phyloP scores from a whole-genome alignment of 2,797 vertebrate species.

The Neomorphus geoffroyi region DNA sequence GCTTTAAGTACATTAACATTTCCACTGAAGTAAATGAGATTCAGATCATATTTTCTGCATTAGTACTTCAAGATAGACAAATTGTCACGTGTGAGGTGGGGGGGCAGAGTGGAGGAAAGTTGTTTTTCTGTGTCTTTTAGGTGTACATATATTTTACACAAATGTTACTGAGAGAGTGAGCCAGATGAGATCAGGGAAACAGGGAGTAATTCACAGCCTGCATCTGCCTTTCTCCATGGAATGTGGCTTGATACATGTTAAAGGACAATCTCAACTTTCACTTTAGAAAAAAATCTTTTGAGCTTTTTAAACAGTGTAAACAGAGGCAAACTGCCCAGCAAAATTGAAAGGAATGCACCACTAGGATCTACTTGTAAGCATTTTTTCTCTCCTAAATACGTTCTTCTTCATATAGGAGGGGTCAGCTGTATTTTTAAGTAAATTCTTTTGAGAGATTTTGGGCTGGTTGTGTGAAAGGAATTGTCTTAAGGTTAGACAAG shows the following conservation, averaged over 20 bases:
- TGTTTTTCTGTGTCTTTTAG: background rate
- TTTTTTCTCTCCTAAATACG: background rate
- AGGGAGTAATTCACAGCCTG: background rate
- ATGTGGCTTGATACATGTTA: background rate
- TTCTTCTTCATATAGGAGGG: background rate
- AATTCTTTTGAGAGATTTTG: background rate
- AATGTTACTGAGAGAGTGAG: background rate
- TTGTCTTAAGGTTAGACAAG: background rate
- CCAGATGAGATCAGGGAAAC: constrained; percentile 10
- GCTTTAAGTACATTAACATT: background rate
- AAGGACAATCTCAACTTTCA: background rate
- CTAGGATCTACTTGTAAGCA: background rate
- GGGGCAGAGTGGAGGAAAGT: background rate
- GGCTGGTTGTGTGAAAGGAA: background rate
- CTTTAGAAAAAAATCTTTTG: background rate
- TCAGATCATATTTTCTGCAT: constrained; percentile 21
- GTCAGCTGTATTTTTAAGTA: background rate
- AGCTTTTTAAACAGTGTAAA: constrained; percentile 33
- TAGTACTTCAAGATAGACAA: background rate
- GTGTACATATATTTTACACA: background rate
- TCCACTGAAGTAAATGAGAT: constrained; percentile 14
- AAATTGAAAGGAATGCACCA: background rate
- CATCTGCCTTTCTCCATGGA: background rate
- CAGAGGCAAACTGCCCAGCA: constrained; percentile 19
- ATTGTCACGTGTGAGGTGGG: background rate